Evolutionary conservation across 2,888 invertebrate species (phyloP), one percentile per base, ranked within the genome.

Genomic region (Copidosoma aretas): DNA sequence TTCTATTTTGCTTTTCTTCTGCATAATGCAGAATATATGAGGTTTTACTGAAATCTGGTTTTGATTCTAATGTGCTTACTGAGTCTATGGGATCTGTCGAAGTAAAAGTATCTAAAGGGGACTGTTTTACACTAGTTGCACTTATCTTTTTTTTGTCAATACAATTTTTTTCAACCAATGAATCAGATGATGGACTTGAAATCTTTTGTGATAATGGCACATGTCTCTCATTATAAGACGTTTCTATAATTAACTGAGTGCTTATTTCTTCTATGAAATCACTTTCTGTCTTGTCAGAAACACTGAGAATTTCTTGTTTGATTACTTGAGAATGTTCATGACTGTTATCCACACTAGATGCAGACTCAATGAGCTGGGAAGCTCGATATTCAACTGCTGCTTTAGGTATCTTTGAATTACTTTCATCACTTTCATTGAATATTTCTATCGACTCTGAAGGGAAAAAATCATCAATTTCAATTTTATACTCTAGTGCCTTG

Each of bases 201-300:
- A 69, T 71, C 12, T 61, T 58, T 51, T 65, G 63, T n/a, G 71
- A 64, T 19, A n/a, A n/a, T 46, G 21, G 1, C 1, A 53, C 19
- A 52, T 58, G 10, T 12, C 53, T 56, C 14, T 15, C 5, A 46
- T 49, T 56, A 1, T 57, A 17, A 46, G 61, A 14, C 0, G 32
- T 17, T 56, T 56, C 57, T 10, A 46, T n/a, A 46, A 53, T 8
- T n/a, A 58, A 4, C 52, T 69, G 67, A 49, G 58, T 63, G 19
- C 49, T 64, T 59, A 67, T 49, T 15, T 71, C 69, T 69, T 71
- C 71, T 61, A 71, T 71, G 1, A 71, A 52, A 56, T 69, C 71
- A 61, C 71, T 71, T 14, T 14, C 39, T 25, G 71, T 69, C 24
- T 67, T 69, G 56, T 69, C 69, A 51, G 57, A 57, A 10, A 67